Base-by-base conservation (phyloP, 2,797 vertebrate genomes). In the Poecilia wingei region DNA sequence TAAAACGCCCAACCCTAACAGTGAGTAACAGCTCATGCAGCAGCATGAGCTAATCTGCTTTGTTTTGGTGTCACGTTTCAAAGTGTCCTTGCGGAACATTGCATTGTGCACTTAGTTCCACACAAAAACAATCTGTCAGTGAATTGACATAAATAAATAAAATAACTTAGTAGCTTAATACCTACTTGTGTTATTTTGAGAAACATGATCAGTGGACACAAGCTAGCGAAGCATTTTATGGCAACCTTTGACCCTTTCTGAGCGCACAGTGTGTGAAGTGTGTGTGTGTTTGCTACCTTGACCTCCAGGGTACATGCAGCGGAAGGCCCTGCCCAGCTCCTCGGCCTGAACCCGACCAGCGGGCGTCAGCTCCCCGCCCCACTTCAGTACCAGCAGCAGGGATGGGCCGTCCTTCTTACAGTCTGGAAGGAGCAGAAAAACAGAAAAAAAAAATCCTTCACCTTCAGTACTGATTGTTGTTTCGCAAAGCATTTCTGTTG, bases 251-350 rank as follows among this genome's bases (percentile, higher is more conserved):
- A 66, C 31, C 28, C 3, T 1, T 71, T 51, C 18, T 64, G 33
- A 72, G 0, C 0, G 39, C 28, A 22, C 20, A 20, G 46, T 13
- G 10, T 61, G n/a, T 55, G 43, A 61, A 13, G 36, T 13, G 36
- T 66, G 43, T 57, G 28, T 66, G 43, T 57, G 49, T 43, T 4
- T 25, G 45, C 53, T 93, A 99, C 98, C 98, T 96, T 99, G 98
- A 69, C 98, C 98, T 89, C 98, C 98, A 0, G 98, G 98, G 85
- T 99, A 99, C 98, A 99, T 99, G 94, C 98, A 99, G 87, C 98
- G 97, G 82, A 99, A 99, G 74, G 98, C 98, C 66, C 98, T 84
- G 1, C 98, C 98, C 91, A 99, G 96, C 89, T 99, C 97, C 87
- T 99, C 98, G 0, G 98, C 97, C 94, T 98, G 98, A 22, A 98